Conservation (phyloP, 64 coral and sea anemone species). For the Stylophora pistillata region DNA sequence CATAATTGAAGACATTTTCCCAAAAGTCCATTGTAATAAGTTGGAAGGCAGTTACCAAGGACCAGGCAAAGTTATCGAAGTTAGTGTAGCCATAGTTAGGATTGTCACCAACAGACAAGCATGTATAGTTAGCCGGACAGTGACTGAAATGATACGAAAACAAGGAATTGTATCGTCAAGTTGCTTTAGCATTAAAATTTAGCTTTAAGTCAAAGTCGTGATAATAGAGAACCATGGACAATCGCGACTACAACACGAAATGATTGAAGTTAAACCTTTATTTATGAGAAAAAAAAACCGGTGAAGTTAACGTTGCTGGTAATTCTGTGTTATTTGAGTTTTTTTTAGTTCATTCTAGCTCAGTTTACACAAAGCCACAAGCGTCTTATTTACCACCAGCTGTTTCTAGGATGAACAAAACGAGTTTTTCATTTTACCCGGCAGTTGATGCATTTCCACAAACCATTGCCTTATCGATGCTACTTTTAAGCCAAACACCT, state of each 20-base stretch:
- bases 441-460: slow-evolving; percentile 81
- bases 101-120: slow-evolving; percentile 77
- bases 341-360: background rate
- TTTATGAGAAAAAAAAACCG: no score
- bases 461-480: slow-evolving; percentile 23
- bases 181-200: no score
- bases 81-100: slow-evolving; percentile 94
- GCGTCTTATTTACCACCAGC: background rate
- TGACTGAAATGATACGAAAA: slow-evolving; percentile 33
- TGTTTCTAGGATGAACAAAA: background rate
- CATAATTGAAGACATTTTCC: slow-evolving; percentile 94
- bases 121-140: slow-evolving; percentile 87
- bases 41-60: slow-evolving; percentile 85
- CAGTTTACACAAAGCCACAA: background rate
- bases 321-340: no score
- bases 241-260: no score
- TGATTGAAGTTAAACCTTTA: no score
- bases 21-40: slow-evolving; percentile 93
- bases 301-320: no score
- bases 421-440: slow-evolving; percentile 33
- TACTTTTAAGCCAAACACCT: slow-evolving; percentile 60
- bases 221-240: no score
- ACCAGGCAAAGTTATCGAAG: slow-evolving; percentile 95
- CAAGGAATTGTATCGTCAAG: no score
- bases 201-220: no score